These are phyloP conservation scores for Horisme vitalbata DNA, from an alignment of 2,888 invertebrate genomes.

Conservation along the genomic window DNA sequence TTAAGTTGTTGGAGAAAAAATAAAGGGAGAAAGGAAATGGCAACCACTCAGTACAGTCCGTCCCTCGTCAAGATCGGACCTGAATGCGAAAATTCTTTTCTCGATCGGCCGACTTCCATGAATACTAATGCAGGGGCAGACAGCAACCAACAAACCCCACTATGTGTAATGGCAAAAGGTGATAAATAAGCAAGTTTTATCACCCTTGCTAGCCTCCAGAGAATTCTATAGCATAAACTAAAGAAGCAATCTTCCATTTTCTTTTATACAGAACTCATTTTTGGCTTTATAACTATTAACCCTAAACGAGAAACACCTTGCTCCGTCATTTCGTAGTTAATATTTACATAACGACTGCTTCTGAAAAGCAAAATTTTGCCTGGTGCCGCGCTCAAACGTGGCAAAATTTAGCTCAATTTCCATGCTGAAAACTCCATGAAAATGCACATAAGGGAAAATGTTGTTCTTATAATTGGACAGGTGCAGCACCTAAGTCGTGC, in stretches of 20 bases:
- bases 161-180: conserved; percentile 54
- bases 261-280: conserved; percentile 17
- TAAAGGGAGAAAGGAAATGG: conserved; percentile 72
- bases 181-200: conserved; percentile 42
- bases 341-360: conserved; percentile 53
- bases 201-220: conserved; percentile 12
- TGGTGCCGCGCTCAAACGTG: conserved; percentile 50
- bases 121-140: conserved; percentile 74
- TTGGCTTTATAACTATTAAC: conserved; percentile 20
- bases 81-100: conserved; percentile 74
- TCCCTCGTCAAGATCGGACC: conserved; percentile 69
- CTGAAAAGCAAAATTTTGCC: conserved; percentile 49
- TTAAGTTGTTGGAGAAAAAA: conserved; percentile 76
- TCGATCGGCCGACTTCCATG: conserved; percentile 79
- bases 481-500: conserved; percentile 73
- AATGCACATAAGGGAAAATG: conserved; percentile 71
- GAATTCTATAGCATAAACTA: conserved; percentile 3
- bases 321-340: conserved; percentile 41
- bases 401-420: conserved; percentile 64
- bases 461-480: conserved; percentile 79
- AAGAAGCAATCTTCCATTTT: conserved; percentile 14
- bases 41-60: conserved; percentile 69
- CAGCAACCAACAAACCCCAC: conserved; percentile 60
- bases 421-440: conserved; percentile 72
- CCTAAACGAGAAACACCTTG: conserved; percentile 26